These are phyloP conservation scores for Mustela lutreola DNA, from an alignment of 2,113 vertebrate species.

Conservation along the genomic window DNA sequence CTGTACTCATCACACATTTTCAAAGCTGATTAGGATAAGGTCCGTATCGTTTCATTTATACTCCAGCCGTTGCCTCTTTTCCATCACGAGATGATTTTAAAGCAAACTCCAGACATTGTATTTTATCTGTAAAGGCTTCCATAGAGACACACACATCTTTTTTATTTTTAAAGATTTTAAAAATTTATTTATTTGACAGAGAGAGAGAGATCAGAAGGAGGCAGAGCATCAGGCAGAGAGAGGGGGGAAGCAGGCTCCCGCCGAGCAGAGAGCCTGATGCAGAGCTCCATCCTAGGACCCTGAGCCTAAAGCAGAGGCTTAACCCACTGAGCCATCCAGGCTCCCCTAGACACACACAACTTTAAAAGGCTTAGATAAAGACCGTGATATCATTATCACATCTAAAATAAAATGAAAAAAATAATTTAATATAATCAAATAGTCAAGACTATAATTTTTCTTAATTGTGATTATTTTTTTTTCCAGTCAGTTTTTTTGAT, in stretches of 20 bases:
- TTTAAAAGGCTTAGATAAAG: background rate
- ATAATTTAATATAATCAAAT: background rate
- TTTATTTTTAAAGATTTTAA: too few species aligned
- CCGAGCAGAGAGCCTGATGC: too few species aligned
- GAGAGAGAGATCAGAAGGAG: too few species aligned
- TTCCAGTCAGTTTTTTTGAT: background rate
- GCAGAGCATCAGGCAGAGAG: too few species aligned
- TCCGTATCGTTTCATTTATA: background rate
- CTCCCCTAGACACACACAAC: background rate
- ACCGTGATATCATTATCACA: background rate
- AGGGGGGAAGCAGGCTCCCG: too few species aligned
- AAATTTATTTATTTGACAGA: too few species aligned
- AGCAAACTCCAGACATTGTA: background rate
- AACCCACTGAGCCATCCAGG: too few species aligned
- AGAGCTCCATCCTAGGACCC: too few species aligned
- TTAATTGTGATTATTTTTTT: conserved; percentile 4
- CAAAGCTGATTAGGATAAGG: background rate
- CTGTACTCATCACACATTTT: background rate
- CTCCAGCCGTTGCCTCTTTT: background rate
- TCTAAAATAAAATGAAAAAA: background rate
- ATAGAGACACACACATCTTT: background rate
- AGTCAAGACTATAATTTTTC: background rate
- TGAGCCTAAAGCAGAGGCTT: too few species aligned
- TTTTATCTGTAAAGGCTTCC: background rate
- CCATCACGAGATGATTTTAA: background rate